Evolutionary conservation across 2,888 invertebrate species (phyloP), one percentile per base, ranked within the genome.

Genomic region (Euphydryas editha): DNA sequence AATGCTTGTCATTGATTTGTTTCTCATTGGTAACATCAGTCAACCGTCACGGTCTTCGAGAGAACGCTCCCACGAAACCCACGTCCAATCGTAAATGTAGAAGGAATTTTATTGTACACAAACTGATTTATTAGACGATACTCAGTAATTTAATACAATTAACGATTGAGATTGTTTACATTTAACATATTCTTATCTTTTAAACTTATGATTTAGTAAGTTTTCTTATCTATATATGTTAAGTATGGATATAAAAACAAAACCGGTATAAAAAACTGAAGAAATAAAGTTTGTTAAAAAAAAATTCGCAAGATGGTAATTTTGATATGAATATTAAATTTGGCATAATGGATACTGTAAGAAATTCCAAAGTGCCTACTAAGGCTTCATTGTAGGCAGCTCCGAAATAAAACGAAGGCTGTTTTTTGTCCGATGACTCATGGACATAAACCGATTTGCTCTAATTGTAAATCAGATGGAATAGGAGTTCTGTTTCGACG

Each of bases 1-100:
- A 64, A 68, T 69, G 72, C 67, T 63, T 70, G 76, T 81, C 79
- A 86, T 85, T 86, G 85, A 86, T 85, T 84, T 85, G 83, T 83
- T 85, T 84, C 82, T 83, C 79, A 87, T 90, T 82, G 81, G 87
- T 87, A 90, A 87, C 86, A 88, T 87, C 88, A 90, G 86, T 90
- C 89, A 88, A 87, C 78, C 90, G 85, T 86, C 83, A 85, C 83
- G 56, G 51, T 42, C 30, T 44, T 24, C 42, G 79, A 75, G 76
- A 77, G 79, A 78, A 76, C 75, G 81, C 85, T 89, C 90, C 90
- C 90, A 90, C 88, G 89, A 80, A 85, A 89, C 89, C 90, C 90
- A 90, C 88, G 89, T 78, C 80, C 24, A 54, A 68, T 61, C 37
- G 57, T 57, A 62, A 58, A 58, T 59, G 47, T 64, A 59, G 51